These are phyloP conservation scores for Panagrolaimus sp. DNA, from an alignment of 1,140 invertebrate genomes.

Conservation along the genomic window DNA sequence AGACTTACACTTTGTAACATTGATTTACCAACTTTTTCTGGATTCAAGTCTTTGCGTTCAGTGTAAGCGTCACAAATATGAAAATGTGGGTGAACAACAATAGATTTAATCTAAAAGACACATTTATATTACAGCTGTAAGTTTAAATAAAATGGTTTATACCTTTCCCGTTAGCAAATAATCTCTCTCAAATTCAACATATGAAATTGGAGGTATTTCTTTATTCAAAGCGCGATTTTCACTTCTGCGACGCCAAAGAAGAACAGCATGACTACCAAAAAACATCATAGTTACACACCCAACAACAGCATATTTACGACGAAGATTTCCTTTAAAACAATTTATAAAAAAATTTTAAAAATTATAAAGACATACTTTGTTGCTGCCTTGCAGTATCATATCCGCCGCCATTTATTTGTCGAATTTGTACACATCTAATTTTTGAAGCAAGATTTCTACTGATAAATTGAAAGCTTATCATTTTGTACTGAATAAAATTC, in stretches of 20 bases:
- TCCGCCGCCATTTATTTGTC: too few species aligned
- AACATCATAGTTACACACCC: slow-evolving; percentile 17
- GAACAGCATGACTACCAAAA: slow-evolving; percentile 14
- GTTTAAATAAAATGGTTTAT: too few species aligned
- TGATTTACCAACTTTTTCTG: background rate
- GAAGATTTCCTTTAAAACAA: slow-evolving; percentile 10
- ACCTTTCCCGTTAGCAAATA: slow-evolving; percentile 12
- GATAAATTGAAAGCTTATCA: too few species aligned
- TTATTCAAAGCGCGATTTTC: slow-evolving; percentile 7
- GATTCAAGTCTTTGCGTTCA: background rate
- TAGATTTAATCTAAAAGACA: slow-evolving; percentile 8
- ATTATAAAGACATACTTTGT: slow-evolving; percentile 7
- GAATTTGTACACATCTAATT: too few species aligned
- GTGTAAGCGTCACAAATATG: slow-evolving; percentile 14
- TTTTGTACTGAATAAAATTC: too few species aligned
- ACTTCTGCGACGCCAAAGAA: slow-evolving; percentile 19
- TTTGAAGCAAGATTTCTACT: too few species aligned
- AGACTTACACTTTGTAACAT: background rate
- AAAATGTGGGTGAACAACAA: slow-evolving; percentile 20
- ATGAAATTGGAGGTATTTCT: slow-evolving; percentile 17
- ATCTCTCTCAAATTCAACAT: slow-evolving; percentile 10
- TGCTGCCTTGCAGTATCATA: background rate
- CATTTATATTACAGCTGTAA: too few species aligned
- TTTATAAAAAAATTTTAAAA: background rate
- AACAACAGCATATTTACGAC: slow-evolving; percentile 16